A percentile compares a stretch with the other conserved stretches of the same genome.
These are phyloP conservation scores for Podarcis siculus DNA, from an alignment of 2,797 vertebrate genomes.

Conservation along the genomic window DNA sequence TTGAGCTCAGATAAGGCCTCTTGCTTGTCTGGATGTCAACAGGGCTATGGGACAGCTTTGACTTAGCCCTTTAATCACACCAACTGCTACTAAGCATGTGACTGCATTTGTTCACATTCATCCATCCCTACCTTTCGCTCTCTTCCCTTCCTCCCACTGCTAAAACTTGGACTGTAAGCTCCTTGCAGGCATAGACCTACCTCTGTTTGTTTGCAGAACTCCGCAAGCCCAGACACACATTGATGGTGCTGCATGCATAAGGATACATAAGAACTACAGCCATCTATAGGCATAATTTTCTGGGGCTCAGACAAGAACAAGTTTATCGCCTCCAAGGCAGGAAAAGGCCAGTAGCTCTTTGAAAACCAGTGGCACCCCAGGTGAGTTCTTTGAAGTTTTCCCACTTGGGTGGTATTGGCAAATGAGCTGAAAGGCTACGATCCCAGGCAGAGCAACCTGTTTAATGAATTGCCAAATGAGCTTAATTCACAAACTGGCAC, in stretches of 20 bases:
- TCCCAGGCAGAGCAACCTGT: constrained; percentile 5
- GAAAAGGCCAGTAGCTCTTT: background rate
- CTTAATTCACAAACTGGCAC: constrained; percentile 25
- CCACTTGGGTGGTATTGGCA: constrained; percentile 37
- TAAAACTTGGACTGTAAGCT: background rate
- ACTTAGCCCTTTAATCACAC: too few species aligned
- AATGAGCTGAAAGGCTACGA: constrained; percentile 29
- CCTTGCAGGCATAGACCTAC: background rate
- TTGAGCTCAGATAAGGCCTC: too few species aligned
- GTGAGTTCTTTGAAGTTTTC: constrained; percentile 9
- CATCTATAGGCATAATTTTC: background rate
- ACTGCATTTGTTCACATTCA: too few species aligned
- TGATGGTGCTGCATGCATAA: background rate
- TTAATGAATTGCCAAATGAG: constrained; percentile 26
- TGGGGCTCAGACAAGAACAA: background rate
- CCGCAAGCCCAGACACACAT: too few species aligned
- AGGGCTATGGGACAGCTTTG: too few species aligned
- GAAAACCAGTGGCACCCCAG: background rate
- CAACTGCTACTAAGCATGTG: too few species aligned
- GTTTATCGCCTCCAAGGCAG: background rate
- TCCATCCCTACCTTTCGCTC: too few species aligned
- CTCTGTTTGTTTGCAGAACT: background rate
- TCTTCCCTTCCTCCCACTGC: too few species aligned
- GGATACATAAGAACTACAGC: background rate
- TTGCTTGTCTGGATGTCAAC: too few species aligned